Conservation (phyloP, 2,888 invertebrate species). For the Autographa gamma region DNA sequence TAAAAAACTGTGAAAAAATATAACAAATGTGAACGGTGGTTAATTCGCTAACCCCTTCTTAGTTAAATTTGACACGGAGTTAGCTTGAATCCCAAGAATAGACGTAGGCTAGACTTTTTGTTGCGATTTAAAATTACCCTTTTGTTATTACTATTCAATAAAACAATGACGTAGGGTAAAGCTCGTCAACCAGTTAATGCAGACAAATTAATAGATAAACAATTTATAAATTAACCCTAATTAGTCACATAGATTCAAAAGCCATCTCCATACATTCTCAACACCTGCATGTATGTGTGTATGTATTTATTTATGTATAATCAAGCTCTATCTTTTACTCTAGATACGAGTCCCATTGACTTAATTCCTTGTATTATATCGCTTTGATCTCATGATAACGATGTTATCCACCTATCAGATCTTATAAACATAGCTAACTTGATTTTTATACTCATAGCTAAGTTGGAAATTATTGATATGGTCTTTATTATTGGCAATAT, state of each 20-base stretch:
- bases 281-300: conserved; percentile 21
- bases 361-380: conserved; percentile 62
- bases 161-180: too few species aligned
- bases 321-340: conserved; percentile 17
- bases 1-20: too few species aligned
- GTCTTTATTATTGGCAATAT: conserved; percentile 21
- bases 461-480: conserved; percentile 38
- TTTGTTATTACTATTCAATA: too few species aligned
- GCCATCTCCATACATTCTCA: conserved; percentile 31
- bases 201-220: too few species aligned
- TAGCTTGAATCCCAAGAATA: too few species aligned
- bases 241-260: background rate
- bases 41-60: too few species aligned
- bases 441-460: conserved; percentile 25
- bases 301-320: conserved; percentile 18
- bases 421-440: conserved; percentile 68
- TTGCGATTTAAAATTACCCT: too few species aligned
- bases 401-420: conserved; percentile 51
- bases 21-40: too few species aligned
- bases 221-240: too few species aligned
- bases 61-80: too few species aligned
- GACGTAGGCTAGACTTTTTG: too few species aligned
- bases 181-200: too few species aligned
- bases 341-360: conserved; percentile 67
- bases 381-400: conserved; percentile 60